phyloP scores from a whole-genome alignment of 1,140 invertebrate species.

The Heliconius nattereri region DNA sequence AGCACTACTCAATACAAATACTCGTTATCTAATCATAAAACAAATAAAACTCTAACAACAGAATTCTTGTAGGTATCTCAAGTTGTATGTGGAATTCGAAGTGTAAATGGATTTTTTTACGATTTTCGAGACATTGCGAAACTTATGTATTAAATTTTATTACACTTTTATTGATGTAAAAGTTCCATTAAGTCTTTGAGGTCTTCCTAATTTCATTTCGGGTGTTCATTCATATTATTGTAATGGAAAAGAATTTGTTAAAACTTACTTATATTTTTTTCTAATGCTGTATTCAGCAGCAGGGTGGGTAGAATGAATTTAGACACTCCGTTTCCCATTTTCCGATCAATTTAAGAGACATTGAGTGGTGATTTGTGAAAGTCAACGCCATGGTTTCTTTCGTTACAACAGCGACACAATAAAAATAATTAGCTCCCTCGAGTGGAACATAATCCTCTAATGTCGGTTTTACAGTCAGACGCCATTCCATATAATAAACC shows the following conservation, averaged over 20 bases:
- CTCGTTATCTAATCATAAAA: not conserved
- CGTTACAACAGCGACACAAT: too few relatives aligned
- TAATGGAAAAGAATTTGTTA: not conserved
- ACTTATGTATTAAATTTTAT: constrained; percentile 26
- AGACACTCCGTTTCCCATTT: too few relatives aligned
- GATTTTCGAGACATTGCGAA: constrained; percentile 21
- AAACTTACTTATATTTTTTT: not conserved
- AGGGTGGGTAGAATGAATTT: too few relatives aligned
- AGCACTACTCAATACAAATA: constrained; percentile 1
- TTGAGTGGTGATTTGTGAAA: too few relatives aligned
- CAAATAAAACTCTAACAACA: not conserved
- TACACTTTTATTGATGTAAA: constrained; percentile 27
- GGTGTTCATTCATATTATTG: not conserved
- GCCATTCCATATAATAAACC: too few relatives aligned
- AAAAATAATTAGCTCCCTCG: too few relatives aligned
- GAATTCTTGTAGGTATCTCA: not conserved
- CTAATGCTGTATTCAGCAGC: not conserved
- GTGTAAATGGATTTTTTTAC: constrained; percentile 33
- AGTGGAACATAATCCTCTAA: too few relatives aligned
- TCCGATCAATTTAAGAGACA: too few relatives aligned
- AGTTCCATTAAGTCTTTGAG: constrained; percentile 16
- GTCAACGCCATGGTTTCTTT: too few relatives aligned
- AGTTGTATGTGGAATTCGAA: constrained; percentile 2
- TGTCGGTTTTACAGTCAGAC: too few relatives aligned
- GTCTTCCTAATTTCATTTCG: not conserved